Base-by-base conservation (phyloP, 2,797 vertebrate genomes). In the Ispidina lecontei region DNA sequence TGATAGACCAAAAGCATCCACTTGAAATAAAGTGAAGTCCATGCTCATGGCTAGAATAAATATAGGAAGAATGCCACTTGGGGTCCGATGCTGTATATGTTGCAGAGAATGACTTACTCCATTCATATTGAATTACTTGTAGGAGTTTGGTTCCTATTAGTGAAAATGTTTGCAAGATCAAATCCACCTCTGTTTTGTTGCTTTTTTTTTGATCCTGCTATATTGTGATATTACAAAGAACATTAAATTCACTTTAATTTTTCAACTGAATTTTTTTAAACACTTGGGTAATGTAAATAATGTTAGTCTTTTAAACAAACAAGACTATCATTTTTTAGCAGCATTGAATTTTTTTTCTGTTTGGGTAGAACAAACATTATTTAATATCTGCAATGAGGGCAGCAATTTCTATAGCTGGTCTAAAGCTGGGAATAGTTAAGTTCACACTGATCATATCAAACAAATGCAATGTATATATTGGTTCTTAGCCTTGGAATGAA, bases 81-180 rank as follows among this genome's bases (percentile, higher is more conserved):
- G 17, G 10, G 3, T 74, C 21, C 3, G 20, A 4, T 26, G 55
- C 31, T 65, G 14, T 0, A 0, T 29, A 2, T 35, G 8, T 22
- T 15, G 0, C 14, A 28, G 13, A 37, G 19, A 29, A 16, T 39
- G 0, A 17, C n/a, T 91, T 60, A 8, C 69, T 69, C 8, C 7
- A 7, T 29, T 80, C 22, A 1, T 31, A 54, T 2, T 43, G 25
- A 44, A 35, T 22, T 64, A 55, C 46, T 47, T 74, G 4, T 18
- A 28, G 3, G 8, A 69, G 6, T 41, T 6, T 19, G 33, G 39
- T 6, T 62, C 4, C 1, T 7, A 4, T 22, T 77, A 75, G 3
- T 62, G 17, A 14, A 74, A 29, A 25, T 2, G 12, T 37, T 77
- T 87, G 7, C 26, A 78, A 81, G 21, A 51, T 23, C 14, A 59